Evolutionary conservation across 2,797 vertebrate genomes (phyloP).

Genomic region (Sphenodon punctatus): DNA sequence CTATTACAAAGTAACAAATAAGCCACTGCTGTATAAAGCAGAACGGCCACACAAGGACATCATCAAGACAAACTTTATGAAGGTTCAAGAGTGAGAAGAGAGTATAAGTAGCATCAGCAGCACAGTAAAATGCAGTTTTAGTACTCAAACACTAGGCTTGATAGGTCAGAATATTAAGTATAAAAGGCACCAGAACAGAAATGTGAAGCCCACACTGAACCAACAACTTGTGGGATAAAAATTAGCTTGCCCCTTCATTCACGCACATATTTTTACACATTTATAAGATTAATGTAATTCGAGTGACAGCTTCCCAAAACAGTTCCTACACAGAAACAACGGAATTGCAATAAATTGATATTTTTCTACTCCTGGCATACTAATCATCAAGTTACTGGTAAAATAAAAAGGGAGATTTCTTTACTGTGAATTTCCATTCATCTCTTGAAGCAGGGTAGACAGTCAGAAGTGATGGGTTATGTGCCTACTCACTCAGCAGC

Average conservation of each 20-base stretch:
- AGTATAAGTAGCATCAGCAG: slow-evolving; percentile 62
- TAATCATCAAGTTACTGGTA: not conserved
- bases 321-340: not conserved
- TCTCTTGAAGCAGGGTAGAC: too few species aligned
- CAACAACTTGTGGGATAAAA: slow-evolving; percentile 29
- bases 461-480: too few species aligned
- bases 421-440: too few species aligned
- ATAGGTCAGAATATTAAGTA: slow-evolving; percentile 38
- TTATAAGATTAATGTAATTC: not conserved
- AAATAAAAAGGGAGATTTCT: not conserved
- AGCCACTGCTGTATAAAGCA: slow-evolving; percentile 65
- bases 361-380: not conserved
- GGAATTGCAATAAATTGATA: not conserved
- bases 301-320: not conserved
- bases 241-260: not conserved
- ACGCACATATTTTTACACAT: not conserved
- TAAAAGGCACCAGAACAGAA: slow-evolving; percentile 53
- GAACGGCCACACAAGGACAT: slow-evolving; percentile 60
- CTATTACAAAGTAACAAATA: too few species aligned
- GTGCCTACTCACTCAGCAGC: too few species aligned
- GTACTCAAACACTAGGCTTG: slow-evolving; percentile 51
- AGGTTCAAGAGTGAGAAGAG: slow-evolving; percentile 56
- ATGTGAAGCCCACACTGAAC: slow-evolving; percentile 38
- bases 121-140: slow-evolving; percentile 65
- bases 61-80: slow-evolving; percentile 64